phyloP scores from a whole-genome alignment of 2,113 vertebrate species.

The Grammomys dolichurus region DNA sequence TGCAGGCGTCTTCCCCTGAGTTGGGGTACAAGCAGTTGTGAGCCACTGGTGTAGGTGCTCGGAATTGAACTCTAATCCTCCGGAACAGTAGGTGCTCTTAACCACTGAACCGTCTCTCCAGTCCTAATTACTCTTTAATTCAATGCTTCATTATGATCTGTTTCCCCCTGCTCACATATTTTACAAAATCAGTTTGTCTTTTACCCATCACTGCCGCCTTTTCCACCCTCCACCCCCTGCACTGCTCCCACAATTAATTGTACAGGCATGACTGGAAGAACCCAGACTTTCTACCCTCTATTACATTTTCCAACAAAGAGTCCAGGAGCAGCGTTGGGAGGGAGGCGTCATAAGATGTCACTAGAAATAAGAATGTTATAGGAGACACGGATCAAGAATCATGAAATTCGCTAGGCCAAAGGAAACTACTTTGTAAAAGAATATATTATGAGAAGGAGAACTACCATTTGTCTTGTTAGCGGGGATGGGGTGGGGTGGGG shows the following conservation, averaged over 20 bases:
- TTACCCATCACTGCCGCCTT: not conserved
- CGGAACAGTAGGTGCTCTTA: not conserved
- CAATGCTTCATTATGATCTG: not conserved
- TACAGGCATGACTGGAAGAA: not conserved
- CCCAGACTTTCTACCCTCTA: not conserved
- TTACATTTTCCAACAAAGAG: slow-evolving; percentile 26
- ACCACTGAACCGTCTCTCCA: not conserved
- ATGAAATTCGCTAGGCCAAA: not conserved
- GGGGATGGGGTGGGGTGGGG: not conserved
- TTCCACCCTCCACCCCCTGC: not conserved
- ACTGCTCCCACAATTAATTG: not conserved
- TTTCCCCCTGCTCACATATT: not conserved
- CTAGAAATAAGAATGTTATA: not conserved
- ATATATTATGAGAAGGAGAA: slow-evolving; percentile 24
- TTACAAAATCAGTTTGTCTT: slow-evolving; percentile 47
- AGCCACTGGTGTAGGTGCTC: too few relatives aligned
- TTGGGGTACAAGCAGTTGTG: not conserved
- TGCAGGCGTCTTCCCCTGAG: not conserved
- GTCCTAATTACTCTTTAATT: not conserved
- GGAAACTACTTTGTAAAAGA: not conserved
- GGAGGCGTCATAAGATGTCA: not conserved
- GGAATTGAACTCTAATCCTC: not conserved
- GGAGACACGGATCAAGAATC: slow-evolving; percentile 12
- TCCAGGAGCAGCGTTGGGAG: not conserved
- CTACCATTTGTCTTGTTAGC: not conserved